phyloP scores from a whole-genome alignment of 1,140 invertebrate genomes.

The Daktulosphaira vitifoliae region DNA sequence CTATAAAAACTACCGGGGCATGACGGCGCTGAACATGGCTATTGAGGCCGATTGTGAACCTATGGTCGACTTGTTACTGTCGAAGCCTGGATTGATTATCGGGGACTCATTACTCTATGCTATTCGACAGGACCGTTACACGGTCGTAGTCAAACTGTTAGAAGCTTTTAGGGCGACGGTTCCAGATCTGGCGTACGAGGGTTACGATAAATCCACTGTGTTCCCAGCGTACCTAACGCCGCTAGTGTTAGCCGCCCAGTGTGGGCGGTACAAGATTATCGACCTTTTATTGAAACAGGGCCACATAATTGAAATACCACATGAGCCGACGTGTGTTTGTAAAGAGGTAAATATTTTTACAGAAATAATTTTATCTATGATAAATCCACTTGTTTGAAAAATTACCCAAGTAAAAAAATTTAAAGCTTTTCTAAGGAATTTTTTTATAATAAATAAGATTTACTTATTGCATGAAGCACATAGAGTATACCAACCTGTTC shows the following conservation, averaged over 20 bases:
- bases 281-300: conserved; percentile 53
- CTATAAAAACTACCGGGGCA: conserved; percentile 4
- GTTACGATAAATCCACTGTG: too few species aligned
- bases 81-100: not conserved
- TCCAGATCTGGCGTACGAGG: too few species aligned
- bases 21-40: not conserved
- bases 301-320: conserved; percentile 50
- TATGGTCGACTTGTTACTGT: not conserved
- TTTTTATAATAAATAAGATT: too few species aligned
- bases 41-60: not conserved
- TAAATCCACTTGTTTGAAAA: too few species aligned
- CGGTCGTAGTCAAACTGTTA: not conserved
- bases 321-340: conserved; percentile 53
- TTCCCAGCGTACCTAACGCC: conserved; percentile 60
- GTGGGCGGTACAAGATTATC: conserved; percentile 61
- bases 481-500: too few species aligned
- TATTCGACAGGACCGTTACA: not conserved
- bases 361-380: too few species aligned
- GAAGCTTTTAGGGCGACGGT: not conserved
- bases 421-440: too few species aligned
- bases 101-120: conserved; percentile 4
- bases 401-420: too few species aligned
- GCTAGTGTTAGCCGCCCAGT: conserved; percentile 60
- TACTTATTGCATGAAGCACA: too few species aligned
- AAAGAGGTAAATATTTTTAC: conserved; percentile 42